These are phyloP conservation scores for Psilopogon haemacephalus DNA, from an alignment of 2,113 vertebrate species.

Conservation along the genomic window DNA sequence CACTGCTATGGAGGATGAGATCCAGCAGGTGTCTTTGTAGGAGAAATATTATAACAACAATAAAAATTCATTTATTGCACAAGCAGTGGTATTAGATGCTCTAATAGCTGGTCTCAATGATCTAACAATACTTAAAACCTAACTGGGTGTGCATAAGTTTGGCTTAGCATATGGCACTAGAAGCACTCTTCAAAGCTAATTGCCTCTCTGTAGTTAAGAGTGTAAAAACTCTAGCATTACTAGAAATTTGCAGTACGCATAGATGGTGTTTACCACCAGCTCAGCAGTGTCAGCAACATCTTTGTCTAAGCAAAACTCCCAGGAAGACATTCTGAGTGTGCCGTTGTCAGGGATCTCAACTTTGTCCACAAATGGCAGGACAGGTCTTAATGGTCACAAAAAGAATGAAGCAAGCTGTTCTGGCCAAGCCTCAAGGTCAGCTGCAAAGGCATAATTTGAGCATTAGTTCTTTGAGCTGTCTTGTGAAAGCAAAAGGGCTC, in stretches of 20 bases:
- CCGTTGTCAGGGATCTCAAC: neutral
- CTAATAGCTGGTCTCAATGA: neutral
- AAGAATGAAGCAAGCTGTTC: neutral
- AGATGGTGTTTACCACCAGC: neutral
- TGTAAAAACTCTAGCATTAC: neutral
- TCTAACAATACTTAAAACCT: neutral
- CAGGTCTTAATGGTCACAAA: neutral
- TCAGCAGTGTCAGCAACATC: neutral
- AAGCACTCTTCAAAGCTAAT: neutral
- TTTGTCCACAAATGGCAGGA: neutral
- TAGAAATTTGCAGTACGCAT: neutral
- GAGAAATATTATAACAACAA: neutral
- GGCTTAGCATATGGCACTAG: neutral
- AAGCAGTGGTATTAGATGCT: neutral
- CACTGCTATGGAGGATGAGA: neutral
- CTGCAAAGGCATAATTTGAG: neutral
- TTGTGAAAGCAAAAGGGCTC: neutral
- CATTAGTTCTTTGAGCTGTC: neutral
- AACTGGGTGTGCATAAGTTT: neutral
- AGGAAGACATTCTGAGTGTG: neutral
- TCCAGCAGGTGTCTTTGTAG: neutral
- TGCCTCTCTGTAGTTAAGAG: neutral
- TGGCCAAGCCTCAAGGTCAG: neutral
- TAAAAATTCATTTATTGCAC: neutral
- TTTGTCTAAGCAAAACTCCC: neutral